Conservation (phyloP, 2,888 invertebrate species). For the Druceiella hillmani region DNA sequence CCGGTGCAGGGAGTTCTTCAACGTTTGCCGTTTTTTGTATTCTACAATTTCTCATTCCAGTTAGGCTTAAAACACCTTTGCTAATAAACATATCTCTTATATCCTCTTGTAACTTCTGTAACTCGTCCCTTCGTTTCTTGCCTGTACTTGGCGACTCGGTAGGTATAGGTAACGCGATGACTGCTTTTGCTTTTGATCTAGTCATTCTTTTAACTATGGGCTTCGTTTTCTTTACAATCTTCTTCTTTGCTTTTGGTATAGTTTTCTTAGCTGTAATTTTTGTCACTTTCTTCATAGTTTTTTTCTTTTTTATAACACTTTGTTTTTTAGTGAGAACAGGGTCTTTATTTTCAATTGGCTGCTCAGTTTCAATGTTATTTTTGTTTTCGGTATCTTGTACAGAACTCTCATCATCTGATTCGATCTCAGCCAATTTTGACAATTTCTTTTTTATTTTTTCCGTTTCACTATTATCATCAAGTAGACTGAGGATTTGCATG, state of each 20-base stretch:
- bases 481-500: constrained; percentile 39
- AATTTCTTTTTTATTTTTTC: constrained; percentile 54
- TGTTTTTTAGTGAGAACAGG: constrained; percentile 14
- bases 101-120: constrained; percentile 62
- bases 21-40: no score
- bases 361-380: constrained; percentile 15
- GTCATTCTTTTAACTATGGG: constrained; percentile 28
- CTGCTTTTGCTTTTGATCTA: constrained; percentile 26
- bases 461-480: constrained; percentile 39
- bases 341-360: constrained; percentile 7
- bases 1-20: no score
- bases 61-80: constrained; percentile 54
- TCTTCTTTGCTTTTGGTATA: no score
- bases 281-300: constrained; percentile 1
- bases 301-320: constrained; percentile 11
- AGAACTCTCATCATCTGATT: constrained; percentile 43
- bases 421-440: constrained; percentile 51
- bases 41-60: constrained; percentile 63
- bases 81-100: constrained; percentile 65
- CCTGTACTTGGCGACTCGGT: constrained; percentile 22
- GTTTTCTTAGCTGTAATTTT: constrained; percentile 8
- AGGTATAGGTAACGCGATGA: constrained; percentile 15
- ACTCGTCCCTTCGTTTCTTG: constrained; percentile 42
- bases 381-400: constrained; percentile 24
- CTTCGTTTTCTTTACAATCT: constrained; percentile 25